These are phyloP conservation scores for Mus pahari DNA, from an alignment of 2,113 vertebrate genomes.

Conservation along the genomic window DNA sequence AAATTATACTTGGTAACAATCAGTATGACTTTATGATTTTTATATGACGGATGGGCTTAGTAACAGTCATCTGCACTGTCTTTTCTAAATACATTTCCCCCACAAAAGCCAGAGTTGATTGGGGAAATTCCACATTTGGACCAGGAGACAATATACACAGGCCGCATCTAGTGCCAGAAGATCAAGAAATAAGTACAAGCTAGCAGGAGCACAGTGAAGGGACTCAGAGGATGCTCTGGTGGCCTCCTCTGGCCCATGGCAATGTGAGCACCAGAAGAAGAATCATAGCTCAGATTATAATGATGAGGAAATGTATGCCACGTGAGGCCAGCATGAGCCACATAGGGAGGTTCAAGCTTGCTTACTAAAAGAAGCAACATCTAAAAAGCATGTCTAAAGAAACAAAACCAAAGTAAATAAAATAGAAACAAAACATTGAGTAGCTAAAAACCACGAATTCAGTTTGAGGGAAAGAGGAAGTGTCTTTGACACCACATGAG, in stretches of 20 bases:
- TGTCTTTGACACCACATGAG: neutral
- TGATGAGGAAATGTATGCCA: neutral
- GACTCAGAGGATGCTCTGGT: neutral
- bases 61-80: neutral
- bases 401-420: neutral
- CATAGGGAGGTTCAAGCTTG: neutral
- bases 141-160: neutral
- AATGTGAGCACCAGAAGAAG: neutral
- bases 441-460: slow-evolving; percentile 25
- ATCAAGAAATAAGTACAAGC: neutral
- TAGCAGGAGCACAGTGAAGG: neutral
- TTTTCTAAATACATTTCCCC: neutral
- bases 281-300: neutral
- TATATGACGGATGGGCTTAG: neutral
- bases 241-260: neutral
- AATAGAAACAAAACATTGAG: neutral
- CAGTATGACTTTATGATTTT: slow-evolving; percentile 31
- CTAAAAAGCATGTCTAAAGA: neutral
- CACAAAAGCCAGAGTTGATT: neutral
- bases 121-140: slow-evolving; percentile 28
- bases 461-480: neutral
- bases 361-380: neutral
- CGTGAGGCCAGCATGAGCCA: neutral
- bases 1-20: slow-evolving; percentile 27
- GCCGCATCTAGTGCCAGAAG: neutral